Percentiles rank a stretch among this genome's conserved stretches.
Conservation (phyloP, 2,888 invertebrate species). For the Drosophila nigricruria region DNA sequence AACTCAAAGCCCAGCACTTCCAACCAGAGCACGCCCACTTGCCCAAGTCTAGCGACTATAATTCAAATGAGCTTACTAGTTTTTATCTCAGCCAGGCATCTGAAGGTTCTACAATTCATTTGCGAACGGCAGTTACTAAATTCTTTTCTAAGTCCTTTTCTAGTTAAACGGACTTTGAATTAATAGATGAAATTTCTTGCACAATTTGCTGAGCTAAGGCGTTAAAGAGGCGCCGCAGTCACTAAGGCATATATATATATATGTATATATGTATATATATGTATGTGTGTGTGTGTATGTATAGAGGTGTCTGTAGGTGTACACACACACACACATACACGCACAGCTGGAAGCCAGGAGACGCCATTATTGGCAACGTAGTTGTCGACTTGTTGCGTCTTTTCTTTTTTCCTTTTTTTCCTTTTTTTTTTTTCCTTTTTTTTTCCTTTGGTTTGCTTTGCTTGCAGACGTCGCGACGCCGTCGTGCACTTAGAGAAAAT, state of each 20-base stretch:
- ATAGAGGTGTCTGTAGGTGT: neutral
- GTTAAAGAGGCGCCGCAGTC: slow-evolving; percentile 33
- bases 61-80: neutral
- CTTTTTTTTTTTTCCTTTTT: slow-evolving; percentile 1
- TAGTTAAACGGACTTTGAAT: slow-evolving; percentile 1
- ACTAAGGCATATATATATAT: slow-evolving; percentile 7
- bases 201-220: slow-evolving; percentile 32
- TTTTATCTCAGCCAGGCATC: neutral
- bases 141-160: neutral
- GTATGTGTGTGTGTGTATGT: neutral
- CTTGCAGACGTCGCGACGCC: slow-evolving; percentile 60
- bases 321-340: slow-evolving; percentile 21
- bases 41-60: neutral
- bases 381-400: slow-evolving; percentile 64
- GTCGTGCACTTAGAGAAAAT: slow-evolving; percentile 56
- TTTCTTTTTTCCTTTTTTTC: neutral
- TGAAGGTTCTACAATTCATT: neutral
- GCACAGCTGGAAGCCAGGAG: slow-evolving; percentile 44
- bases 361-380: slow-evolving; percentile 42
- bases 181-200: slow-evolving; percentile 12
- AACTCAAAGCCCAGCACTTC: neutral
- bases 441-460: slow-evolving; percentile 29
- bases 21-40: neutral
- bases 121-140: neutral
- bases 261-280: neutral